Evolutionary conservation across 1,140 invertebrate genomes (phyloP).

Genomic region (Sycophila sp.): DNA sequence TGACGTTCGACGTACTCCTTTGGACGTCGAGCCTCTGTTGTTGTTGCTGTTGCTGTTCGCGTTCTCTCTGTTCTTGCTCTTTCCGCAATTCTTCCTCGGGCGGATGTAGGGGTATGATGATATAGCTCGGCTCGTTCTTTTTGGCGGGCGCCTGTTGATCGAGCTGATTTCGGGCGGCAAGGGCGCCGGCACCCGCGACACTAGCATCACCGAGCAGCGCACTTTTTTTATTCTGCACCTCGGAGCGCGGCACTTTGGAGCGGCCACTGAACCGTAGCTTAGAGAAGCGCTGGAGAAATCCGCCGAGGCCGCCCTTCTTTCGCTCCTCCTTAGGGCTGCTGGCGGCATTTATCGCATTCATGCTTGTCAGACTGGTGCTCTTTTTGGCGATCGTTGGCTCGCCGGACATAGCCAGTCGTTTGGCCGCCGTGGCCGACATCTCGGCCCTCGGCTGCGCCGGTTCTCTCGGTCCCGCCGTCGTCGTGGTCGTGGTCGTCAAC

Average conservation of each 20-base stretch:
- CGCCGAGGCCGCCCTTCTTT: constrained; percentile 63
- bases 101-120: constrained; percentile 65
- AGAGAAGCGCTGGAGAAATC: constrained; percentile 68
- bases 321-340: constrained; percentile 44
- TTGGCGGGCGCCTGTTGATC: constrained; percentile 19
- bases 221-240: constrained; percentile 50
- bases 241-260: constrained; percentile 60
- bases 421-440: constrained; percentile 58
- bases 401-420: constrained; percentile 59
- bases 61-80: constrained; percentile 29
- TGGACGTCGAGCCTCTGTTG: constrained; percentile 44
- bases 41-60: constrained; percentile 13
- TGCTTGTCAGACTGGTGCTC: constrained; percentile 27
- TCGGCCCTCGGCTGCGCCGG: constrained; percentile 43
- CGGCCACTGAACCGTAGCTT: constrained; percentile 64
- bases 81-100: constrained; percentile 52
- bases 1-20: constrained; percentile 51
- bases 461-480: constrained; percentile 29
- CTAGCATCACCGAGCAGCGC: constrained; percentile 4
- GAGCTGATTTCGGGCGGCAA: neutral
- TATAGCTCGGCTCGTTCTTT: constrained; percentile 60
- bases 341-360: neutral
- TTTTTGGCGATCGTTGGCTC: constrained; percentile 41
- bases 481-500: constrained; percentile 42
- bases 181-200: neutral